Evolutionary conservation across 2,113 vertebrate species (phyloP), one percentile per base, ranked within the genome.

Genomic region (Podilymbus podiceps): DNA sequence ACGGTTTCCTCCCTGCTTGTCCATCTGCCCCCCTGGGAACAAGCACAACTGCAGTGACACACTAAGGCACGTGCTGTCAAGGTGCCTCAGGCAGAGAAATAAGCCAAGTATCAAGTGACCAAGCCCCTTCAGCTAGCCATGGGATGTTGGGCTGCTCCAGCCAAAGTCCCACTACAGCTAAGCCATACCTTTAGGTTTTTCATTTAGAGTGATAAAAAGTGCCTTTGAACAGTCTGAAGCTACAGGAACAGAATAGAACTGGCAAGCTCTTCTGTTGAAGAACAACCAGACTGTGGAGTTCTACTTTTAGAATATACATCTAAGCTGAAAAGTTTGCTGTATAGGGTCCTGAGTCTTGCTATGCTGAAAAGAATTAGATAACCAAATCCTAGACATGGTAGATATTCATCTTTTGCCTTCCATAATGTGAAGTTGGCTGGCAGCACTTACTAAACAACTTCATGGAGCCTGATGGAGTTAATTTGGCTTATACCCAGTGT

Each of bases 371-470:
- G 66, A 56, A 5, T 0, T 11, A 21, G 40, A 50, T 9, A 78
- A 49, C 24, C n/a, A 89, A 66, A 7, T 49, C 31, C 52, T 69
- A 50, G 4, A n/a, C 4, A 53, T 2, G 38, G 28, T 22, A 83
- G 52, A 77, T 71, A 85, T 88, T 84, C 28, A 88, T 88, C 38
- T 92, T 84, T 28, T 67, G 49, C 62, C 73, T 94, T 85, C 71
- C 49, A 49, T 53, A 76, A 85, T 2, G 15, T 33, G 46, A 31
- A 88, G 25, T 64, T 90, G 82, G 59, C 27, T 83, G 66, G 83
- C 38, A 89, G 38, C 31, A 79, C 38, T 88, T 89, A 73, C 3
- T 72, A 89, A 73, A 73, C 17, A 88, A 91, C 18, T 68, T 73
- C 66, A 89, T 69, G 75, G 28, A 95, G 53, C 30, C 49, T 44